These are phyloP conservation scores for Eulithis testata DNA, from an alignment of 2,888 invertebrate genomes.

Conservation along the genomic window DNA sequence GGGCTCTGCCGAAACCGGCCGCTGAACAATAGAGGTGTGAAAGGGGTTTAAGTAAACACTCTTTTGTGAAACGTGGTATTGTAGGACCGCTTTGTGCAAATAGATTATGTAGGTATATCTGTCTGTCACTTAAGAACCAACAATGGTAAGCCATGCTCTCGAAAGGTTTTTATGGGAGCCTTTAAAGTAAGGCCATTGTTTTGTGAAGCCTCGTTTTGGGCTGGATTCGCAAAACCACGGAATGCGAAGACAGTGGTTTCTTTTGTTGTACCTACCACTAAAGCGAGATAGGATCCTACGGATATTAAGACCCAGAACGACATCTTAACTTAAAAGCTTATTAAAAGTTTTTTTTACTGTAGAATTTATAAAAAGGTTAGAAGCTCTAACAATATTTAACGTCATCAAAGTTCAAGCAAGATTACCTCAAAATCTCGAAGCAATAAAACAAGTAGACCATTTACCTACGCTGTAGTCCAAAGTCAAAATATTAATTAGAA, in stretches of 20 bases:
- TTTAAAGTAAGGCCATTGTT: conserved; percentile 40
- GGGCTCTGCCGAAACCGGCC: conserved; percentile 57
- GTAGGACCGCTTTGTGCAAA: conserved; percentile 76
- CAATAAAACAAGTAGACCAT: too few relatives aligned
- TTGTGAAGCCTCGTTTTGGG: conserved; percentile 21
- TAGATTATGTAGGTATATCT: conserved; percentile 75
- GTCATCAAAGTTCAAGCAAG: too few relatives aligned
- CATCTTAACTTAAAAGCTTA: conserved; percentile 4
- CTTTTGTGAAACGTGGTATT: conserved; percentile 75
- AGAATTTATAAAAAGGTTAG: background rate
- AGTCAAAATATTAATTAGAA: background rate
- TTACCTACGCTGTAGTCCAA: background rate
- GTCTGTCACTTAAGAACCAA: conserved; percentile 52
- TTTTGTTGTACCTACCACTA: conserved; percentile 13
- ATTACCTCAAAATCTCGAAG: too few relatives aligned
- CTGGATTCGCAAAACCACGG: conserved; percentile 15
- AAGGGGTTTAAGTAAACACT: conserved; percentile 83
- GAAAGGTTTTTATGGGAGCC: conserved; percentile 41
- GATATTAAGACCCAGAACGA: background rate
- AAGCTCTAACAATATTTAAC: too few relatives aligned
- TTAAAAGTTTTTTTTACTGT: background rate
- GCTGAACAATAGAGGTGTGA: conserved; percentile 78
- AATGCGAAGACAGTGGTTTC: conserved; percentile 18
- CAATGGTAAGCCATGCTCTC: conserved; percentile 44
- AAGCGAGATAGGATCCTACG: conserved; percentile 3